Percentiles rank a stretch among this genome's conserved stretches.
phyloP scores from a whole-genome alignment of 2,888 invertebrate genomes.

The Dolomedes plantarius region DNA sequence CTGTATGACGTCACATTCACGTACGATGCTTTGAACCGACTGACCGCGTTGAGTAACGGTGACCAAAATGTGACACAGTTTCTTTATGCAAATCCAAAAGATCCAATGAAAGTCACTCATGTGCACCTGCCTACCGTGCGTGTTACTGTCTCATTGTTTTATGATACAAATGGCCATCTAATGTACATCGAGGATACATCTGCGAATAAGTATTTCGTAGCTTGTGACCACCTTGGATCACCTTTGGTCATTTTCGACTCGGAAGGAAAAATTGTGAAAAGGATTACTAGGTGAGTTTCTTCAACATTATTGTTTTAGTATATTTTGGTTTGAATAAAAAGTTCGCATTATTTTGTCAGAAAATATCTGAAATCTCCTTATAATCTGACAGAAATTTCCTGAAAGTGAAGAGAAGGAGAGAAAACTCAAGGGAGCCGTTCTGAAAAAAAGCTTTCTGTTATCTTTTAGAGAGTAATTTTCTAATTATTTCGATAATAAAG shows the following conservation, averaged over 20 bases:
- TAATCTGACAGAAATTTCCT: too few species aligned
- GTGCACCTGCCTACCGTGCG: conserved; percentile 95
- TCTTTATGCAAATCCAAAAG: conserved; percentile 93
- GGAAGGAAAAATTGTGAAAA: conserved; percentile 93
- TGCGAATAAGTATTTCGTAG: conserved; percentile 93
- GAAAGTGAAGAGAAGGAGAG: too few species aligned
- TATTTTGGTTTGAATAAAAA: too few species aligned
- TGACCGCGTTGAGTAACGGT: conserved; percentile 93
- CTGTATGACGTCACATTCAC: conserved; percentile 88
- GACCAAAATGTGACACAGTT: conserved; percentile 96
- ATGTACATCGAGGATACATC: conserved; percentile 90
- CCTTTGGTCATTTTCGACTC: conserved; percentile 97
- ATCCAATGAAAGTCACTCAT: conserved; percentile 88
- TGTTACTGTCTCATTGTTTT: conserved; percentile 91
- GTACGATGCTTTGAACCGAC: conserved; percentile 92
- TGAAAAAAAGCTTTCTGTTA: too few species aligned
- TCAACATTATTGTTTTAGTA: too few species aligned
- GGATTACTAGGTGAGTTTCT: conserved; percentile 80
- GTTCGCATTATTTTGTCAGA: too few species aligned
- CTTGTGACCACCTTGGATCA: conserved; percentile 94
- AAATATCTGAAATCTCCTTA: too few species aligned
- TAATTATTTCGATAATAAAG: too few species aligned
- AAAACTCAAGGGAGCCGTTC: too few species aligned
- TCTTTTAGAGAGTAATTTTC: too few species aligned
- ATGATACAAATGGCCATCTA: conserved; percentile 92